Evolutionary conservation across 2,797 vertebrate species (phyloP).

Genomic region (Artibeus lituratus): DNA sequence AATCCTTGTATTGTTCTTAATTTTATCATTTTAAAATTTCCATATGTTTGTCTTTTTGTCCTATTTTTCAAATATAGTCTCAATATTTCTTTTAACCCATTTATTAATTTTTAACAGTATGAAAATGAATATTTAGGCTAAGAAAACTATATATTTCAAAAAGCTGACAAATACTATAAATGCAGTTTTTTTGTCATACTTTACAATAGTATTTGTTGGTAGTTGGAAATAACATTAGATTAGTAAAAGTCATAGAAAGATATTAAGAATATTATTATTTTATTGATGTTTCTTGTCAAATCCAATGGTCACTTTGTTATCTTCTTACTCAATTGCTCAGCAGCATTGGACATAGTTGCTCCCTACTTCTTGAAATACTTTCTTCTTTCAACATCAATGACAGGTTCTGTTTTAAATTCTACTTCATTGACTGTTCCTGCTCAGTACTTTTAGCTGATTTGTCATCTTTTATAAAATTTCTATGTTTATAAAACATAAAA

Average conservation of each 20-base stretch:
- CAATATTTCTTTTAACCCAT: neutral
- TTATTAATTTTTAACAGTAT: neutral
- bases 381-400: neutral
- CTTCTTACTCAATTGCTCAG: neutral
- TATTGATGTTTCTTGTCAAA: neutral
- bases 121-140: neutral
- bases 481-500: no score
- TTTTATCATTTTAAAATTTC: neutral
- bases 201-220: neutral
- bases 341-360: neutral
- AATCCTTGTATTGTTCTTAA: neutral
- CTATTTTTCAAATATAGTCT: neutral
- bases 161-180: neutral
- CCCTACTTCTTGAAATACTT: neutral
- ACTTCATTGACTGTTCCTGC: neutral
- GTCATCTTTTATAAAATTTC: neutral
- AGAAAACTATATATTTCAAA: neutral
- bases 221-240: neutral
- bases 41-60: neutral
- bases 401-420: neutral
- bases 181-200: neutral
- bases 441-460: neutral
- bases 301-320: neutral
- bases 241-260: neutral
- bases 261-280: neutral